Conservation (phyloP, 1,140 invertebrate genomes). For the Pseudomyrmex gracilis region DNA sequence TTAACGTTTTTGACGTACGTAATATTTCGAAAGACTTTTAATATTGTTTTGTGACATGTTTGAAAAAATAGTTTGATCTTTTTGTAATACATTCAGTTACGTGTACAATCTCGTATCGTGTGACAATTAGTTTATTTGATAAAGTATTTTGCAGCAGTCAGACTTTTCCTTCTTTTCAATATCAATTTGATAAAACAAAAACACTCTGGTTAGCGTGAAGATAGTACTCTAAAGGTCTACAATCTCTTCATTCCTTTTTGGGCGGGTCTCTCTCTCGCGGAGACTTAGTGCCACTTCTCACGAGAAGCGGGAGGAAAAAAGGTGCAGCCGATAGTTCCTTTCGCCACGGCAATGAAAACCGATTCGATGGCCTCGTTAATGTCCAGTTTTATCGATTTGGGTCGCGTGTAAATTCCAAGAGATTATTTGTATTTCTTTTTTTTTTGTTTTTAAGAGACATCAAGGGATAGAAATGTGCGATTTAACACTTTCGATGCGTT, state of each 20-base stretch:
- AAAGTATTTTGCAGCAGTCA: conserved; percentile 1
- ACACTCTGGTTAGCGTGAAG: not conserved
- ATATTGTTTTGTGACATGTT: not conserved
- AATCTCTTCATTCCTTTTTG: conserved; percentile 67
- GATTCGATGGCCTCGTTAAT: conserved; percentile 83
- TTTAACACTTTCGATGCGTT: conserved; percentile 54
- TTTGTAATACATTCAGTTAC: not conserved
- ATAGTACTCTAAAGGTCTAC: conserved; percentile 35
- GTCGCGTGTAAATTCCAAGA: conserved; percentile 67
- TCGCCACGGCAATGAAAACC: conserved; percentile 76
- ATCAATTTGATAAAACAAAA: conserved; percentile 28
- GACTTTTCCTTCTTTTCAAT: conserved; percentile 16
- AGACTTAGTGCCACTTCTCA: conserved; percentile 54
- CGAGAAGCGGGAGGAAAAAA: conserved; percentile 17
- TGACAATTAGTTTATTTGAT: conserved; percentile 15
- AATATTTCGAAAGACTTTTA: not conserved
- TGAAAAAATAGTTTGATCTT: not conserved
- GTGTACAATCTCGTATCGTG: not conserved
- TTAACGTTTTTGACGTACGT: not conserved
- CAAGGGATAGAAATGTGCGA: conserved; percentile 35
- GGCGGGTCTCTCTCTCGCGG: conserved; percentile 41
- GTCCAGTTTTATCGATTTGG: conserved; percentile 82
- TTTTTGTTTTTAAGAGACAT: conserved; percentile 33
- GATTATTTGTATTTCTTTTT: conserved; percentile 29
- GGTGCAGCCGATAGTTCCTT: conserved; percentile 68